Base-by-base conservation (phyloP, 2,888 invertebrate genomes). In the Argyra leucocephala region DNA sequence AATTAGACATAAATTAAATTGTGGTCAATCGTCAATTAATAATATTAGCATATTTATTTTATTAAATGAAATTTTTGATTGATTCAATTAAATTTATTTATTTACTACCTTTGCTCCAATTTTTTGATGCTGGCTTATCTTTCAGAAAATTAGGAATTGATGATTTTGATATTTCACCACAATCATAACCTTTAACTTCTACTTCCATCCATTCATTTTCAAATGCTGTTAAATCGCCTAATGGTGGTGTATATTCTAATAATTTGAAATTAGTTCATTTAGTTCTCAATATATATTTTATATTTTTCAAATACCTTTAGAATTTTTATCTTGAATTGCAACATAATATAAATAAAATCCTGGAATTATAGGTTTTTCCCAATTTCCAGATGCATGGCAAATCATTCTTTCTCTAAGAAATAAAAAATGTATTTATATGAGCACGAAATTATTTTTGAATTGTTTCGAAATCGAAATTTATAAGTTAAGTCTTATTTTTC, bases 291-390 rank as follows among this genome's bases (percentile, higher is more conserved):
- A 63, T 22, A 37, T 48, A n/a, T 63, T 9, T 24, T 22, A 12
- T 57, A 4, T n/a, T 22, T 57, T 23, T 23, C 5, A 23, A 1
- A 60, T 36, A 78, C 78, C 78, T 71, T 77, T 78, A 60, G 75
- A 73, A 63, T 73, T 74, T 69, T 74, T 76, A 69, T 78, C 79
- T 71, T 85, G 86, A 31, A 84, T 83, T 2, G 89, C 84, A 68
- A 97, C 87, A 74, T 89, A 91, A 75, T 95, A 98, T 73, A 98
- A 84, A 76, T 93, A 96, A 80, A 96, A 97, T 0, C 98, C 98
- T 67, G 91, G 86, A 62, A 92, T 85, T 73, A 95, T 91, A 2
- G 87, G 86, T 76, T 90, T 89, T 1, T 83, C 82, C 67, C 85
- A 84, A 76, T 93, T 90, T 1, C 95, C 95, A 0, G 96, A 96